A percentile compares a stretch with the other conserved stretches of the same genome.
Evolutionary conservation across 2,797 vertebrate species (phyloP).

Genomic region (Characodon lateralis): DNA sequence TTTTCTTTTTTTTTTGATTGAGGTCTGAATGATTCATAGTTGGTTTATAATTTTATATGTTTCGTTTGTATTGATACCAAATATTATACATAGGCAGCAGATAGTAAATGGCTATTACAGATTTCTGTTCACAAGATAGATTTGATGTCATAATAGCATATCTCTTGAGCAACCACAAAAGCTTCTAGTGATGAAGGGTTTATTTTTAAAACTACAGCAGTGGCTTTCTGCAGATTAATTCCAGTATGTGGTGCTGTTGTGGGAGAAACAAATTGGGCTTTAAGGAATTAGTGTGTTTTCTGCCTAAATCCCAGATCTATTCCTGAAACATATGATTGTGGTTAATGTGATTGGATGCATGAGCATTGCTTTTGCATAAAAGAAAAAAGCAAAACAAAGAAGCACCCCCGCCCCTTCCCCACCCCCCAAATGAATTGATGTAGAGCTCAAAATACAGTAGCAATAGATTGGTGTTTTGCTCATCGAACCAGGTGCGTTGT

Average conservation of each 20-base stretch:
- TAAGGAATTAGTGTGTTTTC: conserved; percentile 76
- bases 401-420: background rate
- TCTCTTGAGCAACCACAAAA: conserved; percentile 67
- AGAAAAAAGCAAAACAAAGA: conserved; percentile 38
- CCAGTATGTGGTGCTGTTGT: conserved; percentile 73
- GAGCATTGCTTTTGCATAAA: conserved; percentile 24
- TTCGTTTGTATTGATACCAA: conserved; percentile 38
- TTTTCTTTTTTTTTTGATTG: background rate
- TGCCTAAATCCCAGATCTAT: conserved; percentile 74
- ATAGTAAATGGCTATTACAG: conserved; percentile 59
- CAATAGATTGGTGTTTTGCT: conserved; percentile 70
- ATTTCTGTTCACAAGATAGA: conserved; percentile 58
- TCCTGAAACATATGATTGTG: conserved; percentile 66
- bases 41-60: conserved; percentile 11
- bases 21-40: background rate
- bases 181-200: conserved; percentile 70
- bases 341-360: conserved; percentile 69
- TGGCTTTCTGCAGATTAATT: conserved; percentile 80
- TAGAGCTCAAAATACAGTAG: conserved; percentile 54
- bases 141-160: conserved; percentile 61
- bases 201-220: conserved; percentile 81
- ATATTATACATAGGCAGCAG: conserved; percentile 58
- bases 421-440: conserved; percentile 56
- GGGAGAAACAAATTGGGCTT: conserved; percentile 80
- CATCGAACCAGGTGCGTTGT: conserved; percentile 76